phyloP scores from a whole-genome alignment of 2,888 invertebrate genomes.

The Seladonia tumulorum region DNA sequence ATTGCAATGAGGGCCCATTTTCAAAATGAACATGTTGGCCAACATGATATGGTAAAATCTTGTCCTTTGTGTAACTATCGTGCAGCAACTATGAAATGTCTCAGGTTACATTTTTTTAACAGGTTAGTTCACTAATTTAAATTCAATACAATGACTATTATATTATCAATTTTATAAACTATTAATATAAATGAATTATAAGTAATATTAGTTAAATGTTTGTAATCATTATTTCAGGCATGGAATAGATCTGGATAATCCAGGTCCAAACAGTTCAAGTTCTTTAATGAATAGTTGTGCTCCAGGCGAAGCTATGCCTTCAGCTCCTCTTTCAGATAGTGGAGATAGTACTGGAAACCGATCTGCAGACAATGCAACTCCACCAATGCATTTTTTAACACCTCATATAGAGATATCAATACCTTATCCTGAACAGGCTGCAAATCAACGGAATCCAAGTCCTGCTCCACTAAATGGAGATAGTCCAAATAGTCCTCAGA shows the following conservation, averaged over 20 bases:
- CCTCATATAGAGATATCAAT: constrained; percentile 96
- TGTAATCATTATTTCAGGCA: constrained; percentile 86
- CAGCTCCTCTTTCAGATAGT: constrained; percentile 92
- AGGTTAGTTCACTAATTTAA: constrained; percentile 85
- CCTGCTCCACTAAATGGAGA: constrained; percentile 87
- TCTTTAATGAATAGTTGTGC: constrained; percentile 88
- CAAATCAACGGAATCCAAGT: constrained; percentile 81
- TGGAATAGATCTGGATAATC: constrained; percentile 95
- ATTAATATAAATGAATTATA: background rate
- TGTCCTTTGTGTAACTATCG: constrained; percentile 95
- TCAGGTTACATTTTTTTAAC: constrained; percentile 95
- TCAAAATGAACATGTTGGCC: constrained; percentile 96
- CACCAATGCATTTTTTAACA: constrained; percentile 95
- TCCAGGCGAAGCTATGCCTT: constrained; percentile 88
- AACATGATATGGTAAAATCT: constrained; percentile 95
- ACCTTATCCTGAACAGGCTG: constrained; percentile 92
- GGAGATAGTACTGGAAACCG: constrained; percentile 92
- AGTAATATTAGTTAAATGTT: background rate
- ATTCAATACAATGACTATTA: background rate
- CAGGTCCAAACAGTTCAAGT: constrained; percentile 92
- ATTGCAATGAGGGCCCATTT: constrained; percentile 97
- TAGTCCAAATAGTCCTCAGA: constrained; percentile 92
- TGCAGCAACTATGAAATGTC: constrained; percentile 95
- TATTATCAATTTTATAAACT: background rate
- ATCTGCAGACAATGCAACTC: constrained; percentile 94